Evolutionary conservation across 2,113 vertebrate species (phyloP).

Genomic region (Rousettus leschenaultii): DNA sequence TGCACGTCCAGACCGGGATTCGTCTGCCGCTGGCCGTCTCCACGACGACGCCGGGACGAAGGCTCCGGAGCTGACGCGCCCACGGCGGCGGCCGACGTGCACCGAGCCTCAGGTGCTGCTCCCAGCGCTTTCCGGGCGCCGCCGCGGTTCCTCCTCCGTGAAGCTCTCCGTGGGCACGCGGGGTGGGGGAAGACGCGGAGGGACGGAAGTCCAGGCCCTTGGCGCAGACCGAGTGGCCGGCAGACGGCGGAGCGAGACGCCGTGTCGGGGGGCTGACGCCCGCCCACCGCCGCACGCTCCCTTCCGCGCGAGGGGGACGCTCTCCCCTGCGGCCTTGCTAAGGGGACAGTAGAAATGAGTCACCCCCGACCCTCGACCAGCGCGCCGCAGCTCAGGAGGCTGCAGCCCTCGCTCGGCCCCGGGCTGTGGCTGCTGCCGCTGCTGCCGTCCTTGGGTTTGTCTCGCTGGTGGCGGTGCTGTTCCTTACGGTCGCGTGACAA

Average conservation of each 20-base stretch:
- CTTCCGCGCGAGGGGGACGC: not conserved
- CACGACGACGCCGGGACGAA: no score
- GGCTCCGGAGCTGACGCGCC: not conserved
- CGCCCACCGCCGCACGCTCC: no score
- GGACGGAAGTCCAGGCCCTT: fast-evolving
- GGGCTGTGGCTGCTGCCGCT: fast-evolving
- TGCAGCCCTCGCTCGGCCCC: fast-evolving
- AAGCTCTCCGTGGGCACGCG: fast-evolving
- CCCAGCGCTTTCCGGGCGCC: fast-evolving
- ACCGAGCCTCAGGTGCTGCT: fast-evolving
- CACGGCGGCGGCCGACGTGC: fast-evolving
- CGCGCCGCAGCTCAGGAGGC: fast-evolving
- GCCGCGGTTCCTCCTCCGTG: fast-evolving
- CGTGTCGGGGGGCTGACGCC: not conserved
- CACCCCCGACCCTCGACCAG: not conserved
- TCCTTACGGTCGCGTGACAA: fast-evolving
- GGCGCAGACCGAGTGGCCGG: fast-evolving
- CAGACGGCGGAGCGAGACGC: no score
- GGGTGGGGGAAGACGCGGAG: fast-evolving
- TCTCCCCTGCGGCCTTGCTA: not conserved
- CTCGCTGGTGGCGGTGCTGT: fast-evolving
- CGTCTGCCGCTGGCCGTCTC: not conserved
- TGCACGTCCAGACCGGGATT: not conserved
- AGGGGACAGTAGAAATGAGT: not conserved
- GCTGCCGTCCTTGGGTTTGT: fast-evolving